A percentile compares a stretch with the other conserved stretches of the same genome.
These are phyloP conservation scores for Gymnocephalus cernua DNA, from an alignment of 2,113 vertebrate genomes.

Conservation along the genomic window DNA sequence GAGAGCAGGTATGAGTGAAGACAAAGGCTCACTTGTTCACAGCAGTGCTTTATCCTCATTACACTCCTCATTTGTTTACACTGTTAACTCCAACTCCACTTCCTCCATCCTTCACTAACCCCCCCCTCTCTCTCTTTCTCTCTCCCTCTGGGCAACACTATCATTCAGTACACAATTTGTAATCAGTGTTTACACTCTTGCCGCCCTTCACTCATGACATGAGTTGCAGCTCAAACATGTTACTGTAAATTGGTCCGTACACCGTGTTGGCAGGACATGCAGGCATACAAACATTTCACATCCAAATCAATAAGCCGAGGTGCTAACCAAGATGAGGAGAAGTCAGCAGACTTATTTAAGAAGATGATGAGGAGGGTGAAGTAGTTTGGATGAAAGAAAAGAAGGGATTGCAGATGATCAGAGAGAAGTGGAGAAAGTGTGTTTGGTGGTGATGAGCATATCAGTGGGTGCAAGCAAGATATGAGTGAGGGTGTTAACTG, in stretches of 20 bases:
- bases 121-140: constrained; percentile 11
- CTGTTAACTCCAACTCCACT: constrained; percentile 76
- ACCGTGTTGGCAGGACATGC: constrained; percentile 19
- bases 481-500: constrained; percentile 45
- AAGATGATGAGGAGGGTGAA: constrained; percentile 32
- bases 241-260: constrained; percentile 54
- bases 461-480: not conserved
- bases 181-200: constrained; percentile 70
- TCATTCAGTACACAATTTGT: constrained; percentile 61
- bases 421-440: not conserved
- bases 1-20: constrained; percentile 70
- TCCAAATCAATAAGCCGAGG: constrained; percentile 32
- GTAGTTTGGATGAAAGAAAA: constrained; percentile 30
- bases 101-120: constrained; percentile 68
- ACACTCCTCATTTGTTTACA: constrained; percentile 80
- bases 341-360: not conserved
- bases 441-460: constrained; percentile 2
- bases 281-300: constrained; percentile 44
- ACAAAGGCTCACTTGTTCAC: constrained; percentile 82
- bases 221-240: constrained; percentile 57
- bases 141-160: constrained; percentile 47
- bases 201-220: constrained; percentile 56
- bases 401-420: constrained; percentile 9
- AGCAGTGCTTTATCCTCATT: constrained; percentile 80
- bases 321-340: constrained; percentile 28